Evolutionary conservation across 2,113 vertebrate species (phyloP).

Genomic region (Numida meleagris): DNA sequence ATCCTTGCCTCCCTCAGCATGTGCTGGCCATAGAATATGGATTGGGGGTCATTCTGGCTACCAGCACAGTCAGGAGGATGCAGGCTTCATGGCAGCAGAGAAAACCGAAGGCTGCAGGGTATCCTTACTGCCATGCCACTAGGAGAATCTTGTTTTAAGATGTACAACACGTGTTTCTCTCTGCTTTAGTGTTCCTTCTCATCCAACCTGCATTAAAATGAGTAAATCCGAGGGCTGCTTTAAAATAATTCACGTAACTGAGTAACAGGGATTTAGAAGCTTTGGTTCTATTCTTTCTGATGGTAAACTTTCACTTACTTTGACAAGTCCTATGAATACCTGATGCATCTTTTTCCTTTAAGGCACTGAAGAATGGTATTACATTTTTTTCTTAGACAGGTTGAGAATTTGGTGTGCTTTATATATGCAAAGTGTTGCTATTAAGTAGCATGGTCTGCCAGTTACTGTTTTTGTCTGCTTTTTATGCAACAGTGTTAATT

Average conservation of each 20-base stretch:
- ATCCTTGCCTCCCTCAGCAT: conserved; percentile 9
- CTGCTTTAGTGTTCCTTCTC: conserved; percentile 19
- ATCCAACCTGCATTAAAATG: neutral
- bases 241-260: neutral
- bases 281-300: neutral
- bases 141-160: neutral
- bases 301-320: neutral
- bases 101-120: neutral
- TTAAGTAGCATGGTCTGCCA: neutral
- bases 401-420: neutral
- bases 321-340: neutral
- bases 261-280: neutral
- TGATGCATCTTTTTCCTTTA: neutral
- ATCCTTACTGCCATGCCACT: neutral
- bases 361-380: neutral
- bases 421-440: neutral
- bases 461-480: neutral
- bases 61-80: neutral
- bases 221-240: neutral
- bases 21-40: neutral
- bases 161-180: neutral
- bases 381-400: neutral
- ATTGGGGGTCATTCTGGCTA: conserved; percentile 5
- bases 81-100: neutral
- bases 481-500: neutral